Conservation (phyloP, 1,140 invertebrate species). For the Conus betulinus region DNA sequence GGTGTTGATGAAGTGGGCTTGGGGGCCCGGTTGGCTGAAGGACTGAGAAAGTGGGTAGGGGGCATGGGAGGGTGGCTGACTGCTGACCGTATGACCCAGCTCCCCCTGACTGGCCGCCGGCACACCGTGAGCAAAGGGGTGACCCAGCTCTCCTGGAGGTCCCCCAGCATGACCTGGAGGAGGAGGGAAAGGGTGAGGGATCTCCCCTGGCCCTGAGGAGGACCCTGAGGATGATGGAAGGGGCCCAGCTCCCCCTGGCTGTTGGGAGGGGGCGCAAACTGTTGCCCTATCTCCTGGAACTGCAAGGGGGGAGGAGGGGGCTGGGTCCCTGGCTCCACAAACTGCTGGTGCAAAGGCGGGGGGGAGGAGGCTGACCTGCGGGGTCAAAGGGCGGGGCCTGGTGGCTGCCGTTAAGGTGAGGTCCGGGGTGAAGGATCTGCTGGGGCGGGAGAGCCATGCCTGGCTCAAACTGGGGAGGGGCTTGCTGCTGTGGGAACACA, state of each 20-base stretch:
- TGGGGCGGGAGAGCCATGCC: constrained; percentile 4
- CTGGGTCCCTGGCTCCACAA: constrained; percentile 30
- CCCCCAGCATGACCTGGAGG: background rate
- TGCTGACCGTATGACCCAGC: background rate
- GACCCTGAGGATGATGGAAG: constrained; percentile 32
- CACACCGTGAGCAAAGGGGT: constrained; percentile 13
- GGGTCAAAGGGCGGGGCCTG: constrained; percentile 35
- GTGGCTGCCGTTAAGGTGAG: constrained; percentile 10
- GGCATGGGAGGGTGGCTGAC: constrained; percentile 3
- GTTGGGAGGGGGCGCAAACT: constrained; percentile 33
- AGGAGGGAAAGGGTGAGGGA: constrained; percentile 28
- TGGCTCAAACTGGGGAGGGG: constrained; percentile 12
- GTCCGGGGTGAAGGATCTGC: constrained; percentile 27
- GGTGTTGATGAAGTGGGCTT: constrained; percentile 17
- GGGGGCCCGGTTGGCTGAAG: constrained; percentile 19
- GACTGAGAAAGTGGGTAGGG: constrained; percentile 32
- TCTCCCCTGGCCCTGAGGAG: constrained; percentile 31
- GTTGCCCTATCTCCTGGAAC: constrained; percentile 25
- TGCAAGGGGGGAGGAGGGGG: constrained; percentile 37
- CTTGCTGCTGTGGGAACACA: background rate
- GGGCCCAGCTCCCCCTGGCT: constrained; percentile 20
- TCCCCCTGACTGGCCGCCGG: constrained; percentile 11
- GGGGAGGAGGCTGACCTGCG: constrained; percentile 37
- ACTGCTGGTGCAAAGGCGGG: constrained; percentile 45
- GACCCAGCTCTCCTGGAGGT: constrained; percentile 8